Percentiles rank a stretch among this genome's conserved stretches.
Evolutionary conservation across 2,888 invertebrate genomes (phyloP).

Genomic region (Volucella inanis): DNA sequence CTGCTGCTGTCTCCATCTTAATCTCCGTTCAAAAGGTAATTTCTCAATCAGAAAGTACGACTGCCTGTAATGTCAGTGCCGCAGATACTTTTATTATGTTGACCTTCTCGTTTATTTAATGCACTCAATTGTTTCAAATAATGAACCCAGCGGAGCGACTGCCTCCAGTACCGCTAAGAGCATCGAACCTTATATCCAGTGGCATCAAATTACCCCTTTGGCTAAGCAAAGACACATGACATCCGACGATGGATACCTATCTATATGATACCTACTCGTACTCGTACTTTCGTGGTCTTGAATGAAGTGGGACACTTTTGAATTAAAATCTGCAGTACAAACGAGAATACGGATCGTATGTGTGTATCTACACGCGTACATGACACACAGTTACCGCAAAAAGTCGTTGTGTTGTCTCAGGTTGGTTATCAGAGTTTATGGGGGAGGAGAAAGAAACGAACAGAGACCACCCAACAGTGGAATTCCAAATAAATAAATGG

Average conservation of each 20-base stretch:
- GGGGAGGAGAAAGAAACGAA: neutral
- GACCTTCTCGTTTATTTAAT: conserved; percentile 60
- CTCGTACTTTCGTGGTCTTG: neutral
- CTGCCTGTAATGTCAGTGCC: neutral
- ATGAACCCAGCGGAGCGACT: conserved; percentile 35
- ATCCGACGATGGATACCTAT: neutral
- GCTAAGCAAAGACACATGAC: conserved; percentile 6
- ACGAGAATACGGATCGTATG: neutral
- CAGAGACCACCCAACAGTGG: neutral
- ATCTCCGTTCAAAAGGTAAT: neutral
- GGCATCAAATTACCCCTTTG: conserved; percentile 56
- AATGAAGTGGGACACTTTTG: conserved; percentile 33
- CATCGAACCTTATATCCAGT: conserved; percentile 51
- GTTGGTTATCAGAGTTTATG: conserved; percentile 35
- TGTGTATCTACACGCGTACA: neutral
- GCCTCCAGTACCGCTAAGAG: conserved; percentile 29
- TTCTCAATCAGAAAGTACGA: conserved; percentile 5
- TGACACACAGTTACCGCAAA: conserved; percentile 48
- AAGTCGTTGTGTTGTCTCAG: conserved; percentile 60
- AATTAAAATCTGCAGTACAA: conserved; percentile 39
- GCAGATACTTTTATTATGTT: conserved; percentile 29
- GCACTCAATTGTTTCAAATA: conserved; percentile 62
- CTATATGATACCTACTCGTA: no score
- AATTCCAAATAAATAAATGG: neutral
- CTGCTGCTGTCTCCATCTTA: neutral